Evolutionary conservation across 1,140 invertebrate species (phyloP).

Genomic region (Oedothorax gibbosus): DNA sequence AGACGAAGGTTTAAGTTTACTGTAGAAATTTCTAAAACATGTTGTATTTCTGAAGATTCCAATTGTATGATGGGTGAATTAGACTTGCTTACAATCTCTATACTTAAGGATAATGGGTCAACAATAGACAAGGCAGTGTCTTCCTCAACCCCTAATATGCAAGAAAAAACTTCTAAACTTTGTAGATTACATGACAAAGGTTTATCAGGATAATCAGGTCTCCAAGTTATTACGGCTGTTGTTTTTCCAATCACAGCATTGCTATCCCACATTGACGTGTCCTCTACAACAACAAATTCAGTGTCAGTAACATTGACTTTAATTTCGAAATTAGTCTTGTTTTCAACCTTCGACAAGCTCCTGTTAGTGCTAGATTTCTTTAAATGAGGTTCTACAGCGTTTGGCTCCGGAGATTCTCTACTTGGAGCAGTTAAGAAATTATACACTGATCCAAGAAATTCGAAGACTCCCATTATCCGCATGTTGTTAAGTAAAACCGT

Average conservation of each 20-base stretch:
- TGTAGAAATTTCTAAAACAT: slow-evolving; percentile 50
- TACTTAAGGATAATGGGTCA: slow-evolving; percentile 81
- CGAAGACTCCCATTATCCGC: slow-evolving; percentile 91
- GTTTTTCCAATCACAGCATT: slow-evolving; percentile 95
- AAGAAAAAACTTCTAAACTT: slow-evolving; percentile 93
- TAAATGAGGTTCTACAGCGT: not conserved
- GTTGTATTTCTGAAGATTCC: slow-evolving; percentile 47
- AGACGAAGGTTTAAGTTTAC: slow-evolving; percentile 82
- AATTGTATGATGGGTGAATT: slow-evolving; percentile 47
- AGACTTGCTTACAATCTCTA: slow-evolving; percentile 37
- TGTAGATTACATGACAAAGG: slow-evolving; percentile 88
- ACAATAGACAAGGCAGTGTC: slow-evolving; percentile 96
- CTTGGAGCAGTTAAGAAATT: slow-evolving; percentile 77
- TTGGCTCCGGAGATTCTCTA: not conserved
- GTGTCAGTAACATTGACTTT: slow-evolving; percentile 96
- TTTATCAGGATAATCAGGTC: slow-evolving; percentile 78
- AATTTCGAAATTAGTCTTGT: slow-evolving; percentile 78
- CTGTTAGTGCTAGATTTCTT: not conserved
- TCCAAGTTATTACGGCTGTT: slow-evolving; percentile 87
- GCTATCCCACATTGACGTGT: slow-evolving; percentile 86
- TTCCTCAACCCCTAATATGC: slow-evolving; percentile 89
- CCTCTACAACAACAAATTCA: slow-evolving; percentile 93
- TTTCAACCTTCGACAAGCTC: not conserved
- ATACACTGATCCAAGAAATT: slow-evolving; percentile 89
- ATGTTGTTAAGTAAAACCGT: slow-evolving; percentile 95